Percentiles rank a stretch among this genome's conserved stretches.
Evolutionary conservation across 1,140 invertebrate species (phyloP).

Genomic region (Teleopsis dalmanni): DNA sequence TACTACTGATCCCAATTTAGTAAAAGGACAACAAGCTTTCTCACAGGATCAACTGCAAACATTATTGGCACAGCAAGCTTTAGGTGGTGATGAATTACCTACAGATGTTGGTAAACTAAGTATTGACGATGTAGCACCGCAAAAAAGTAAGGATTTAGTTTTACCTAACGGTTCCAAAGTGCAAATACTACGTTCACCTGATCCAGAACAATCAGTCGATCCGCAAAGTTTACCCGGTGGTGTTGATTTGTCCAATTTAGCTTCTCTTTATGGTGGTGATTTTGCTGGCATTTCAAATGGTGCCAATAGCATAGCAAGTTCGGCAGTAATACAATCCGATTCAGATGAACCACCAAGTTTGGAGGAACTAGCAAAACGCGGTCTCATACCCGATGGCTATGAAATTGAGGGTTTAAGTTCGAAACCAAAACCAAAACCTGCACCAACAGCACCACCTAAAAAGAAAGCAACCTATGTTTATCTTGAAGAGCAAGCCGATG

Average conservation of each 20-base stretch:
- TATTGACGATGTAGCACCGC: constrained; percentile 34
- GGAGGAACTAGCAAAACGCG: constrained; percentile 68
- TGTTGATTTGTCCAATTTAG: constrained; percentile 34
- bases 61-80: constrained; percentile 29
- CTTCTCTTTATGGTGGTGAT: constrained; percentile 32
- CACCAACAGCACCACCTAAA: constrained; percentile 61
- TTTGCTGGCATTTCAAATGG: constrained; percentile 34
- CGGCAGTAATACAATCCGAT: constrained; percentile 40
- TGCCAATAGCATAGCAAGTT: constrained; percentile 42
- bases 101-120: constrained; percentile 21
- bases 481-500: constrained; percentile 74
- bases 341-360: constrained; percentile 48
- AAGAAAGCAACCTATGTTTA: constrained; percentile 81
- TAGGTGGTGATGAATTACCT: constrained; percentile 9
- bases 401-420: constrained; percentile 66
- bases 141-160: constrained; percentile 57
- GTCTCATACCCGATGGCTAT: constrained; percentile 64
- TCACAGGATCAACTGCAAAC: constrained; percentile 37
- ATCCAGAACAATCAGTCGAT: constrained; percentile 43
- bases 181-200: constrained; percentile 57
- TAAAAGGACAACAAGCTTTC: constrained; percentile 42
- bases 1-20: constrained; percentile 56
- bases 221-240: constrained; percentile 30
- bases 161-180: constrained; percentile 65
- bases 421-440: constrained; percentile 54